A percentile compares a stretch with the other conserved stretches of the same genome.
phyloP scores from a whole-genome alignment of 2,888 invertebrate species.

The Shargacucullia verbasci region DNA sequence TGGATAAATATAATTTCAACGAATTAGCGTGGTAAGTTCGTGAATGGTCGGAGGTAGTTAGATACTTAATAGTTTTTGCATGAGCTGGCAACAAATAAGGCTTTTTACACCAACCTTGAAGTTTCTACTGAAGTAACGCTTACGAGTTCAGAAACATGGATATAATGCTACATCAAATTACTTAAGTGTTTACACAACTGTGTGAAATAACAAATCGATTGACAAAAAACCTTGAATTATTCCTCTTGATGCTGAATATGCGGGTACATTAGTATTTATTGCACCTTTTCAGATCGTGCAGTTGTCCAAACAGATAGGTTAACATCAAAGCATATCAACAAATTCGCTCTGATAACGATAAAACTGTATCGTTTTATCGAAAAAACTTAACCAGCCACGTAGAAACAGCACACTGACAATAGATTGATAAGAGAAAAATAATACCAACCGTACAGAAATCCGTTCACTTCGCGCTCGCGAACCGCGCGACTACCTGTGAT shows the following conservation, averaged over 20 bases:
- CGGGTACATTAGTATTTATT: conserved; percentile 49
- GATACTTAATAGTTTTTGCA: conserved; percentile 37
- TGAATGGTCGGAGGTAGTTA: conserved; percentile 4
- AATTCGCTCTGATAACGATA: conserved; percentile 55
- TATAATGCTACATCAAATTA: conserved; percentile 32
- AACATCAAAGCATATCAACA: conserved; percentile 46
- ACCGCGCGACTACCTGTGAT: conserved; percentile 67
- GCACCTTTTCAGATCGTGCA: conserved; percentile 36
- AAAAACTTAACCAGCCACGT: conserved; percentile 64
- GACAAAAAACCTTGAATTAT: conserved; percentile 49
- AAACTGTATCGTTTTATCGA: conserved; percentile 38
- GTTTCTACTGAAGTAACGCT: conserved; percentile 34
- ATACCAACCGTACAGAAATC: conserved; percentile 73
- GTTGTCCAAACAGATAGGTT: conserved; percentile 55
- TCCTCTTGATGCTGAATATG: conserved; percentile 29
- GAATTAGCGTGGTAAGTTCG: conserved; percentile 34
- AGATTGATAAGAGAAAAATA: conserved; percentile 72
- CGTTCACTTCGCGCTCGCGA: conserved; percentile 67
- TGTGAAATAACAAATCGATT: conserved; percentile 52
- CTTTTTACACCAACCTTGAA: conserved; percentile 46
- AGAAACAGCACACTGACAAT: conserved; percentile 58
- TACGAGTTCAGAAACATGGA: conserved; percentile 37
- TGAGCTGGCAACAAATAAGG: conserved; percentile 24
- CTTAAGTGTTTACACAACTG: conserved; percentile 55
- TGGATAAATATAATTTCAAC: conserved; percentile 29